Evolutionary conservation across 2,797 vertebrate species (phyloP).

Genomic region (Xiphophorus birchmanni): DNA sequence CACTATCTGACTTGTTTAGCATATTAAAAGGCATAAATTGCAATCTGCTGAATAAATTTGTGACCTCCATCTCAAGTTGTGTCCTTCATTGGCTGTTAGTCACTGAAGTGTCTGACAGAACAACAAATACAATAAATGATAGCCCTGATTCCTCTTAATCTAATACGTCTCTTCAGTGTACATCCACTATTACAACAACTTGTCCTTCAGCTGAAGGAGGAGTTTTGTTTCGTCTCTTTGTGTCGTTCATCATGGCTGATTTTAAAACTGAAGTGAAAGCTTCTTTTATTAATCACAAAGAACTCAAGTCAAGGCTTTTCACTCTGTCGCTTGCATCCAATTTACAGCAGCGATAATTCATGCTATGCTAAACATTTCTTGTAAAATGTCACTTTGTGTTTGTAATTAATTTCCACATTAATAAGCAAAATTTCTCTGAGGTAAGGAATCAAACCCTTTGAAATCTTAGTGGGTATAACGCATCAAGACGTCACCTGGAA

Average conservation of each 20-base stretch:
- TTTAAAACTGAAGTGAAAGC: constrained; percentile 77
- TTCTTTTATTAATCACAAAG: constrained; percentile 80
- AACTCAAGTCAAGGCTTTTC: constrained; percentile 79
- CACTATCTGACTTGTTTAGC: constrained; percentile 55
- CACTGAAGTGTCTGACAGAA: constrained; percentile 65
- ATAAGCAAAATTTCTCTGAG: constrained; percentile 82
- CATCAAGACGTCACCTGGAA: constrained; percentile 74
- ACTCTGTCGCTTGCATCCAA: constrained; percentile 79
- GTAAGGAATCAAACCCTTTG: constrained; percentile 77
- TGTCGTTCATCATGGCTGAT: constrained; percentile 76
- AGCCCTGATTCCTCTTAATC: constrained; percentile 66
- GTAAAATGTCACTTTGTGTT: constrained; percentile 91
- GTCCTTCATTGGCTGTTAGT: constrained; percentile 63
- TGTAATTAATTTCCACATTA: constrained; percentile 90
- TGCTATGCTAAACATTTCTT: constrained; percentile 89
- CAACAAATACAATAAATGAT: constrained; percentile 71
- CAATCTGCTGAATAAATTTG: constrained; percentile 48
- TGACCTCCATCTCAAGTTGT: constrained; percentile 62
- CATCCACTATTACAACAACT: constrained; percentile 62
- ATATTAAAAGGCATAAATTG: constrained; percentile 64
- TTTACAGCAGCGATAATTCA: constrained; percentile 84
- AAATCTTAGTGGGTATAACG: constrained; percentile 78
- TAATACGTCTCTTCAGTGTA: constrained; percentile 61
- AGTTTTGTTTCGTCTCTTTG: constrained; percentile 65
- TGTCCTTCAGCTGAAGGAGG: constrained; percentile 75